Conservation (phyloP, 1,140 invertebrate species). For the Caenorhabditis brenneri region DNA sequence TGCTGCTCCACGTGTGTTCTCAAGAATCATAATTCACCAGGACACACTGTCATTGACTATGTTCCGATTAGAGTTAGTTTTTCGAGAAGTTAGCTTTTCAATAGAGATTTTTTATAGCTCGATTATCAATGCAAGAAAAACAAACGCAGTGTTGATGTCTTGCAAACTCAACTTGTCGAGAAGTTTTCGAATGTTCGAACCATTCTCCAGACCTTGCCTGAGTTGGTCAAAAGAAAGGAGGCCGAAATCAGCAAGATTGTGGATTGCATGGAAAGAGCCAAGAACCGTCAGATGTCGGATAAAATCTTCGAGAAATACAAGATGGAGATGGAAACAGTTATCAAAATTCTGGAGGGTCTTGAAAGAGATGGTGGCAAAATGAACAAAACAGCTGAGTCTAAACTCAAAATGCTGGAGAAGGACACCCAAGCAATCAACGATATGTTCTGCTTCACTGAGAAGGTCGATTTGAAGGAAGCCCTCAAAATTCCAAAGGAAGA, state of each 20-base stretch:
- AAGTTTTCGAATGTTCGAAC: background rate
- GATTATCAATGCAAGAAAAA: background rate
- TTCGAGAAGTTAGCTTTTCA: too few species aligned
- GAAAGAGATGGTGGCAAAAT: background rate
- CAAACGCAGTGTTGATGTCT: background rate
- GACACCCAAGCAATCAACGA: background rate
- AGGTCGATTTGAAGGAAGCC: background rate
- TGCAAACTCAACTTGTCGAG: background rate
- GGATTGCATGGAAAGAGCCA: background rate
- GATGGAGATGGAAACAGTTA: background rate
- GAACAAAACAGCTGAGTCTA: background rate
- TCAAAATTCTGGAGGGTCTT: background rate
- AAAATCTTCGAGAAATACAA: background rate
- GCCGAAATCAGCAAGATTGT: background rate
- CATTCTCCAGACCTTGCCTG: background rate
- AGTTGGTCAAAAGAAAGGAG: background rate
- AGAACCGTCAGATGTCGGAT: background rate
- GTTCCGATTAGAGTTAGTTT: background rate
- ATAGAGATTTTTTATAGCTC: background rate
- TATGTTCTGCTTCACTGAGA: background rate
- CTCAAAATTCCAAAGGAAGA: too few species aligned
- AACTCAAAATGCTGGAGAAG: background rate
- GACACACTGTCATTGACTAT: background rate
- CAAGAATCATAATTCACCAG: background rate
- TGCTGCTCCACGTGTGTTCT: background rate